Conservation (phyloP, 2,113 vertebrate species). For the Phylloscopus trochilus region DNA sequence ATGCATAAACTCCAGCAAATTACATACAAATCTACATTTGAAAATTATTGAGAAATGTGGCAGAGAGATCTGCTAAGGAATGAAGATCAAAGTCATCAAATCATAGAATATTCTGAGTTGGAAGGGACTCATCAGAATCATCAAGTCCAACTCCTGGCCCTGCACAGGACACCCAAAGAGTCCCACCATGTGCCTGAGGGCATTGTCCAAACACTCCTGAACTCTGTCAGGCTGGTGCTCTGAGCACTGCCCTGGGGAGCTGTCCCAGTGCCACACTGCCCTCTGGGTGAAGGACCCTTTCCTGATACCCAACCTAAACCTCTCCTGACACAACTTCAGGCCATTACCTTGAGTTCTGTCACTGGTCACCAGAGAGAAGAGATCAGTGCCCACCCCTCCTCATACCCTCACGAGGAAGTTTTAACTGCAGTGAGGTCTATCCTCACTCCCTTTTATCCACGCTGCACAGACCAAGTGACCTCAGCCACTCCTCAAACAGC, state of each 20-base stretch:
- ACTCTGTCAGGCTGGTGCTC: neutral
- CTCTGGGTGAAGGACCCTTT: neutral
- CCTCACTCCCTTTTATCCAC: neutral
- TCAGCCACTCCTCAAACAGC: neutral
- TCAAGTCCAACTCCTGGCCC: neutral
- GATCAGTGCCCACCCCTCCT: neutral
- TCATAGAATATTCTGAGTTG: neutral
- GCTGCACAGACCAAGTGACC: neutral
- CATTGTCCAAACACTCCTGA: neutral
- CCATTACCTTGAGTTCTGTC: neutral
- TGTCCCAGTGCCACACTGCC: neutral
- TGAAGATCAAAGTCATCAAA: neutral
- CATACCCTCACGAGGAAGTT: accelerated
- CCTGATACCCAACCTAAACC: neutral
- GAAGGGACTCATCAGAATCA: neutral
- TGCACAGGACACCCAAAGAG: neutral
- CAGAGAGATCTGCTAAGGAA: neutral
- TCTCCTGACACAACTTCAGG: neutral
- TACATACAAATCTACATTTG: neutral
- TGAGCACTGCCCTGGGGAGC: neutral
- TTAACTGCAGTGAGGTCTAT: neutral
- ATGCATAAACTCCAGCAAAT: neutral
- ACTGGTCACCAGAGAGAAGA: neutral
- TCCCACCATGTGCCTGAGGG: neutral
- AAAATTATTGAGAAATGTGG: neutral